Conservation (phyloP, 2,797 vertebrate species). For the Acrocephalus scirpaceus region DNA sequence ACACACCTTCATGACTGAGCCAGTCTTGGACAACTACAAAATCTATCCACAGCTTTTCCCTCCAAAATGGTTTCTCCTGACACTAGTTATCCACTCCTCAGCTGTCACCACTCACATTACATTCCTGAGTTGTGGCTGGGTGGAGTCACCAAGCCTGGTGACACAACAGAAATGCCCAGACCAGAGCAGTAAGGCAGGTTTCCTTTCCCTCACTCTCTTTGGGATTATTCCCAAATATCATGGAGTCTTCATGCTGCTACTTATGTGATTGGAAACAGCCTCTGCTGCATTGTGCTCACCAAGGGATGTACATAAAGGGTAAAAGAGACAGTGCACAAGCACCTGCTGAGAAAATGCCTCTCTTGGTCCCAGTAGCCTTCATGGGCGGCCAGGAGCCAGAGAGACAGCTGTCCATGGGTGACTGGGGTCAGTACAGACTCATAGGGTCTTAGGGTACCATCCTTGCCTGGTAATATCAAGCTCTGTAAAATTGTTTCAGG, state of each 20-base stretch:
- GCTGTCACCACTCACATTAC: background rate
- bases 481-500: background rate
- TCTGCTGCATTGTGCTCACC: background rate
- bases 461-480: background rate
- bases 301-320: background rate
- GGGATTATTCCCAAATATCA: background rate
- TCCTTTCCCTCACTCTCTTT: background rate
- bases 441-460: background rate
- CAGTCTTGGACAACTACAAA: background rate
- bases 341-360: background rate
- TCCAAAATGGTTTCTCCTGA: background rate
- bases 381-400: background rate
- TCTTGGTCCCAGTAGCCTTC: background rate
- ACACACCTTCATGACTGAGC: rapidly evolving
- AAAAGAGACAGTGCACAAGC: background rate
- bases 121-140: background rate
- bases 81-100: background rate
- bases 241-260: background rate
- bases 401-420: background rate
- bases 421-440: rapidly evolving
- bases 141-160: background rate
- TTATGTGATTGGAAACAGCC: background rate
- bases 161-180: background rate
- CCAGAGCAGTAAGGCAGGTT: background rate
- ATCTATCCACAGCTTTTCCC: background rate